A percentile compares a stretch with the other conserved stretches of the same genome.
These are phyloP conservation scores for Dendrolimus kikuchii DNA, from an alignment of 1,140 invertebrate genomes.

Conservation along the genomic window DNA sequence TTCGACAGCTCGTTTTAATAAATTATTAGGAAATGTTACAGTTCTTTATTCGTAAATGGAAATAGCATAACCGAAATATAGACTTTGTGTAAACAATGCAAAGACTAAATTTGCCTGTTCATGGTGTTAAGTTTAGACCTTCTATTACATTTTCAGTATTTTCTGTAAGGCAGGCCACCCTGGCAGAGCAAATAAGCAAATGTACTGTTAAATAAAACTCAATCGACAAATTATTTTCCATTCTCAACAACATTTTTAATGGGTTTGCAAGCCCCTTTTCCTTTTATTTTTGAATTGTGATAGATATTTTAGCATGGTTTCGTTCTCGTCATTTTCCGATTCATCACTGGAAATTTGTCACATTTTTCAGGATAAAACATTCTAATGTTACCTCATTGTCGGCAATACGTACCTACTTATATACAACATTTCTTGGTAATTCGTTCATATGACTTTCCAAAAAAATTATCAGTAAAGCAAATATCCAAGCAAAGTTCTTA, in stretches of 20 bases:
- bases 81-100: too few species aligned
- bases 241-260: slow-evolving; percentile 22
- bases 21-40: slow-evolving; percentile 29
- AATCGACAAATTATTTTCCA: slow-evolving; percentile 35
- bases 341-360: too few species aligned
- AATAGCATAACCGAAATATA: slow-evolving; percentile 5
- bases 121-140: slow-evolving; percentile 3
- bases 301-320: background rate
- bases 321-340: background rate
- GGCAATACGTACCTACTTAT: too few species aligned
- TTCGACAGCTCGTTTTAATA: slow-evolving; percentile 45
- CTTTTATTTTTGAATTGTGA: slow-evolving; percentile 2
- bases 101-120: too few species aligned
- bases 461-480: too few species aligned
- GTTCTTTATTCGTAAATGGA: slow-evolving; percentile 16
- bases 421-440: too few species aligned
- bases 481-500: too few species aligned
- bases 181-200: slow-evolving; percentile 34
- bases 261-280: slow-evolving; percentile 12
- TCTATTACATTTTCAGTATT: slow-evolving; percentile 15
- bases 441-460: too few species aligned
- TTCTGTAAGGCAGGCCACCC: slow-evolving; percentile 17
- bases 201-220: slow-evolving; percentile 34
- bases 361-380: too few species aligned
- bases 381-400: too few species aligned